Evolutionary conservation across 2,797 vertebrate species (phyloP), one percentile per base, ranked within the genome.

Genomic region (Pteropus rufus): DNA sequence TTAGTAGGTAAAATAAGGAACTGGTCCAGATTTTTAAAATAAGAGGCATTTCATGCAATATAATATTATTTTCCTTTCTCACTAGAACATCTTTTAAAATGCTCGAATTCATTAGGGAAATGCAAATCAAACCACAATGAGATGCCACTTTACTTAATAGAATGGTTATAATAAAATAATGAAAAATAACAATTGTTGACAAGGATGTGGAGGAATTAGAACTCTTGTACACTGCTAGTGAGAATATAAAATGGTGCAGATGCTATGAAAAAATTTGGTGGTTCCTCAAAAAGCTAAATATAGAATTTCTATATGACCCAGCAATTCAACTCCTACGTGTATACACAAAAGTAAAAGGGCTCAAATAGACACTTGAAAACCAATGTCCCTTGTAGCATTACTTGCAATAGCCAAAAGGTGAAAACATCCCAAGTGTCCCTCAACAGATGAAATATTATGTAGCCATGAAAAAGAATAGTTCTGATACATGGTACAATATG

Each of bases 71-170:
- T 89, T 83, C 77, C 29, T 73, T 58, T 76, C 44, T 52, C 70
- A 81, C 26, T 64, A 67, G 5, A 91, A 84, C 3, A 72, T 54
- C 46, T 89, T 82, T 75, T 67, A 77, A 96, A 96, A 69, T 39
- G 16, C 95, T 86, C 76, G 46, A 79, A 67, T 80, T 77, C 31
- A 80, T 82, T 39, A 91, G 26, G 12, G 58, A 75, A 95, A 91
- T 21, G 29, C 79, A 95, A 79, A 75, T 60, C 34, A 89, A 93
- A 77, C n/a, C 26, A 96, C 62, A 92, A 81, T 36, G 56, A 60
- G 49, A 70, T 65, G 49, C 19, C 34, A 67, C 23, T 69, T 96
- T 36, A 94, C 24, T 60, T 93, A 91, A 85, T 16, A 44, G 18
- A 49, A 75, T 12, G n/a, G 39, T 26, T 81, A 65, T 39, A 87